These are phyloP conservation scores for Tragelaphus buxtoni DNA, from an alignment of 2,113 vertebrate species.

Conservation along the genomic window DNA sequence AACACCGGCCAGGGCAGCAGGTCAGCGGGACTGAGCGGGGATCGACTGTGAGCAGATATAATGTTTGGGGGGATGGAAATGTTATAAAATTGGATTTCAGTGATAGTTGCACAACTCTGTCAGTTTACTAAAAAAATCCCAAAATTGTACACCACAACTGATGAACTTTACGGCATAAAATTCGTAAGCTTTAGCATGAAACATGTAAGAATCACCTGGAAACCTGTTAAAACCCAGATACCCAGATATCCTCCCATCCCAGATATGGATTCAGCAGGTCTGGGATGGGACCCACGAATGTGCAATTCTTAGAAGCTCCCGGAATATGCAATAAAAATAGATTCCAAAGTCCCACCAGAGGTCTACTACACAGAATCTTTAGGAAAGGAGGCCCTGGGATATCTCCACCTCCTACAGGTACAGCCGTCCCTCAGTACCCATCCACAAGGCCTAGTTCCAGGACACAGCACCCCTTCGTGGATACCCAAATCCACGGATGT, in stretches of 20 bases:
- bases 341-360: not conserved
- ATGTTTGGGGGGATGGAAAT: not conserved
- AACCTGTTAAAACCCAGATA: not conserved
- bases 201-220: not conserved
- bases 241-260: not conserved
- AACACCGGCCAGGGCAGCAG: not conserved
- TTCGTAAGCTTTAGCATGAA: not conserved
- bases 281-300: not conserved
- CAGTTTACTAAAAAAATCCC: not conserved
- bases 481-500: not conserved
- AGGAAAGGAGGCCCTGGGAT: not conserved
- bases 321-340: not conserved
- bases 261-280: not conserved
- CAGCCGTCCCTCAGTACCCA: accelerated
- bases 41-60: not conserved
- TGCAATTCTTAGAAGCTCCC: not conserved
- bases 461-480: not conserved
- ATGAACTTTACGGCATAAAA: not conserved
- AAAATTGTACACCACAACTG: not conserved
- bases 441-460: not conserved
- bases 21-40: not conserved
- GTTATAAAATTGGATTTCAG: not conserved
- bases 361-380: not conserved
- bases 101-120: not conserved
- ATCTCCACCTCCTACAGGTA: not conserved